Evolutionary conservation across 2,888 invertebrate species (phyloP).

Genomic region (Volucella inflata): DNA sequence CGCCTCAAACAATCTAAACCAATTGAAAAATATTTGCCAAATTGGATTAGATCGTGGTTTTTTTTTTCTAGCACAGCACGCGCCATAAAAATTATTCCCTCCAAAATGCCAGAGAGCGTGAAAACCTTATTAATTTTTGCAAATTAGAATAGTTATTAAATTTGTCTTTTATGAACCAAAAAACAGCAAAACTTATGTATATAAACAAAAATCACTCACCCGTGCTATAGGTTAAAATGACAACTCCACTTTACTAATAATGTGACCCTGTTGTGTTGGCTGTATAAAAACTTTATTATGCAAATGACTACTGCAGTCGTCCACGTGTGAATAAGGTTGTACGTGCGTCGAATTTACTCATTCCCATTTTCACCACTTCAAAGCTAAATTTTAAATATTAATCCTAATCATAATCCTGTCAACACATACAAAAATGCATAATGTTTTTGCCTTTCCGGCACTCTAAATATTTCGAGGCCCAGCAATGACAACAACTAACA

Average conservation of each 20-base stretch:
- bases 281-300: constrained; percentile 57
- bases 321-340: constrained; percentile 31
- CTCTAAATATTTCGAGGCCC: constrained; percentile 11
- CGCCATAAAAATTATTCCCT: constrained; percentile 18
- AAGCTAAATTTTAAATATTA: constrained; percentile 73
- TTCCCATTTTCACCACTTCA: constrained; percentile 35
- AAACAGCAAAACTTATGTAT: background rate
- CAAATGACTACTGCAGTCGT: constrained; percentile 66
- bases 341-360: constrained; percentile 30
- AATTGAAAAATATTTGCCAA: background rate
- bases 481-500: constrained; percentile 25
- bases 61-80: constrained; percentile 36
- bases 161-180: constrained; percentile 7
- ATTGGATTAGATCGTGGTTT: constrained; percentile 16
- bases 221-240: constrained; percentile 35
- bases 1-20: too few relatives aligned
- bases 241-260: constrained; percentile 7
- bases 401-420: constrained; percentile 73
- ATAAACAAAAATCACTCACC: constrained; percentile 15
- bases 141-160: constrained; percentile 42
- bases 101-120: background rate
- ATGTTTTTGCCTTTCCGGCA: constrained; percentile 35
- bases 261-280: background rate
- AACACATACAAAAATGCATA: constrained; percentile 61
- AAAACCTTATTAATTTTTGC: constrained; percentile 31